Evolutionary conservation across 2,888 invertebrate genomes (phyloP).

Genomic region (Netelia virgata): DNA sequence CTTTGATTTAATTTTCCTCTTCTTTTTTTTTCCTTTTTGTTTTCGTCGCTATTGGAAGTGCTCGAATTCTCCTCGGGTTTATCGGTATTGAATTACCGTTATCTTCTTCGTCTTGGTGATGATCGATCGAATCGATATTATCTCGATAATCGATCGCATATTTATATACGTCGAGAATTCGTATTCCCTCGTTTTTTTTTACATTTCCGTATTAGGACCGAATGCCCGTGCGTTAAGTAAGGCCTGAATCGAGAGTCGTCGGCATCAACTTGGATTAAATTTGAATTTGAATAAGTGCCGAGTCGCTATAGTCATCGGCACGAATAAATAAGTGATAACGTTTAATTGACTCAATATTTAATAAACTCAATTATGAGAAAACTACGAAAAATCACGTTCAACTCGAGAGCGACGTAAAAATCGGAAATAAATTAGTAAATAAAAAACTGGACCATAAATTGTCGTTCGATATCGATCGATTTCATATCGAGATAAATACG

Average conservation of each 20-base stretch:
- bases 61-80: slow-evolving; percentile 49
- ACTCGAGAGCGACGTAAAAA: too few relatives aligned
- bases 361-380: too few relatives aligned
- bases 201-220: slow-evolving; percentile 22
- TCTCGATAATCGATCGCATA: slow-evolving; percentile 19
- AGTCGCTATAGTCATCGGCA: too few relatives aligned
- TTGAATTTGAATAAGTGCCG: too few relatives aligned
- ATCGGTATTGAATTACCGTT: slow-evolving; percentile 20
- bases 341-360: too few relatives aligned
- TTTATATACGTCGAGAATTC: slow-evolving; percentile 24
- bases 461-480: too few relatives aligned
- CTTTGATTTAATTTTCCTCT: slow-evolving; percentile 36
- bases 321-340: too few relatives aligned
- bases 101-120: slow-evolving; percentile 17
- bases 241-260: not conserved
- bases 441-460: too few relatives aligned
- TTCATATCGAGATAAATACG: too few relatives aligned
- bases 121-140: slow-evolving; percentile 24
- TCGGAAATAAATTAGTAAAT: too few relatives aligned
- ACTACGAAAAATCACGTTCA: too few relatives aligned
- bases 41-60: slow-evolving; percentile 57
- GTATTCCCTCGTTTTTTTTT: not conserved
- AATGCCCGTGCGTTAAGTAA: slow-evolving; percentile 54
- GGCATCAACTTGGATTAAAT: too few relatives aligned
- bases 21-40: slow-evolving; percentile 21